Percentiles rank a stretch among this genome's conserved stretches.
These are phyloP conservation scores for Stictonetta naevosa DNA, from an alignment of 2,113 vertebrate genomes.

Conservation along the genomic window DNA sequence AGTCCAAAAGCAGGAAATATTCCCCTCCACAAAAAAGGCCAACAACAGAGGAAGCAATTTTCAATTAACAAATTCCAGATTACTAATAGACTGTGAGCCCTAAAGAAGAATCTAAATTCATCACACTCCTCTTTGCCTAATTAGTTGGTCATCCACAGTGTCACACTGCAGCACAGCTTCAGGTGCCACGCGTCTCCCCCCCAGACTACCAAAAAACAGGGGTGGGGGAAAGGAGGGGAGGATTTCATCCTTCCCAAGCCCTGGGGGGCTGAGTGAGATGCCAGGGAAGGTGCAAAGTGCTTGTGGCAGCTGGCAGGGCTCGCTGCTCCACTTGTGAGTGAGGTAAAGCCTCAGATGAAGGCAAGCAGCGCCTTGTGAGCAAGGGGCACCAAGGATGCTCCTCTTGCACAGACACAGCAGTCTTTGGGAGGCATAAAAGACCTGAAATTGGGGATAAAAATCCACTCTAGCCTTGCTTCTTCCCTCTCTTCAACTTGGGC, in stretches of 20 bases:
- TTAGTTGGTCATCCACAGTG: background rate
- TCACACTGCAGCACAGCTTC: background rate
- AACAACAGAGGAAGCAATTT: slow-evolving; percentile 61
- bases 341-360: background rate
- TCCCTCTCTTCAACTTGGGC: background rate
- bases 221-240: background rate
- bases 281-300: fast-evolving
- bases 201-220: background rate
- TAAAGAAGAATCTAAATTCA: slow-evolving; percentile 32
- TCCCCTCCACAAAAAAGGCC: slow-evolving; percentile 44
- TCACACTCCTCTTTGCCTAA: background rate
- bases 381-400: background rate
- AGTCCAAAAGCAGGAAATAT: slow-evolving; percentile 48
- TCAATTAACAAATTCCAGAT: slow-evolving; percentile 60
- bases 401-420: background rate
- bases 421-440: background rate
- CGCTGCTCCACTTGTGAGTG: background rate
- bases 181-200: background rate
- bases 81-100: slow-evolving; percentile 38
- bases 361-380: background rate
- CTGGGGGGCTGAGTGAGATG: background rate
- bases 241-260: background rate
- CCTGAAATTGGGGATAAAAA: background rate
- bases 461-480: background rate
- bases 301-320: background rate